Percentiles rank a stretch among this genome's conserved stretches.
Evolutionary conservation across 2,113 vertebrate genomes (phyloP).

Genomic region (Gymnorhina tibicen): DNA sequence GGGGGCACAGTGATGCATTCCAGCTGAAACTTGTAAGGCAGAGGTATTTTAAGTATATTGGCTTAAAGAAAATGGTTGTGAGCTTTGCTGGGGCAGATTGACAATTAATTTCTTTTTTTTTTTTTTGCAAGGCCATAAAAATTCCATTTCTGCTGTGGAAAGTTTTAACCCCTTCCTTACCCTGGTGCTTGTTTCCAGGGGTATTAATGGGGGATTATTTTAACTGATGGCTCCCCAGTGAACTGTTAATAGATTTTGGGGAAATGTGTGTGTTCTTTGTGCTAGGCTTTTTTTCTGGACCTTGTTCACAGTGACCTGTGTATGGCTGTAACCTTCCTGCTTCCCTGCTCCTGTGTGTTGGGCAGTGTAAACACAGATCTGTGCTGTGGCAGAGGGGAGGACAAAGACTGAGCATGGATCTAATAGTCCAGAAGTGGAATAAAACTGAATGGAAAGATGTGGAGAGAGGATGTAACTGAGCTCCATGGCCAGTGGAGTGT

Average conservation of each 20-base stretch:
- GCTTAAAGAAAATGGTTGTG: slow-evolving; percentile 15
- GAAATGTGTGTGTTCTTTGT: not conserved
- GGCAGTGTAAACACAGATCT: not conserved
- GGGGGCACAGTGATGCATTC: slow-evolving; percentile 15
- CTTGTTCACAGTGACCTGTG: not conserved
- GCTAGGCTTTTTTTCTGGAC: not conserved
- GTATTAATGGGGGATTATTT: not conserved
- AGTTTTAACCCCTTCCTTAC: slow-evolving; percentile 45
- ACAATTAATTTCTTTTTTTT: not conserved
- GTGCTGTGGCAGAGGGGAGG: not conserved
- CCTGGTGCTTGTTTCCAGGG: not conserved
- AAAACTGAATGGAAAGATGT: not conserved
- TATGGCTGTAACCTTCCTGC: not conserved
- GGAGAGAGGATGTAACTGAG: not conserved
- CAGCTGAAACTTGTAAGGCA: slow-evolving; percentile 45
- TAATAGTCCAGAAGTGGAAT: not conserved
- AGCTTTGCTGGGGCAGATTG: slow-evolving; percentile 38
- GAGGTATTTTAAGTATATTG: slow-evolving; percentile 54
- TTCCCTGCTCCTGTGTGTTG: not conserved
- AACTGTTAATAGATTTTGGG: not conserved
- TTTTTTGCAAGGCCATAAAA: not conserved
- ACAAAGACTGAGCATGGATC: not conserved
- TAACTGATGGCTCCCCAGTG: not conserved
- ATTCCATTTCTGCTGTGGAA: slow-evolving; percentile 48
- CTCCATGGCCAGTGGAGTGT: not conserved